These are phyloP conservation scores for Smittia sp. DNA, from an alignment of 2,888 invertebrate genomes.

Conservation along the genomic window DNA sequence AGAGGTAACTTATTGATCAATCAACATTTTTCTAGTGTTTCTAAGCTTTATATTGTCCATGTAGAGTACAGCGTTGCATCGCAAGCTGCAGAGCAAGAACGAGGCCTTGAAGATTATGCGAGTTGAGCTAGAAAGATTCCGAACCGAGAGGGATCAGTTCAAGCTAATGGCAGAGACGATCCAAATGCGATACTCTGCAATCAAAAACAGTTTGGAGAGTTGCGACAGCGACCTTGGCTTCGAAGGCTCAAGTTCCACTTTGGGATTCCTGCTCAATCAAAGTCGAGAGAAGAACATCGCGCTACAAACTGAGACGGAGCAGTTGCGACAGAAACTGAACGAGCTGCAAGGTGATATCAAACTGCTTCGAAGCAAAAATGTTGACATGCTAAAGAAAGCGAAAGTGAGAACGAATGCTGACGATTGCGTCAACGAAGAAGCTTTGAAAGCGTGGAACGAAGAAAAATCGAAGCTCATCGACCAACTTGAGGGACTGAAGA, in stretches of 20 bases:
- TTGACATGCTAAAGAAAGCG: slow-evolving; percentile 48
- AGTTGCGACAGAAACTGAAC: slow-evolving; percentile 66
- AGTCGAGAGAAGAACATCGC: slow-evolving; percentile 61
- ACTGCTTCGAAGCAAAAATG: slow-evolving; percentile 57
- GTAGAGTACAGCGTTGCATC: slow-evolving; percentile 63
- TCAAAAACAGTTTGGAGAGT: slow-evolving; percentile 51
- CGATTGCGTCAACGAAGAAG: slow-evolving; percentile 46
- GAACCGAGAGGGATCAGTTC: slow-evolving; percentile 75
- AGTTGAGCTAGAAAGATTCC: slow-evolving; percentile 73
- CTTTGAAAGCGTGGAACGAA: slow-evolving; percentile 48
- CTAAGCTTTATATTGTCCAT: slow-evolving; percentile 43
- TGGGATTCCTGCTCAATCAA: slow-evolving; percentile 60
- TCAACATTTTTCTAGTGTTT: slow-evolving; percentile 6
- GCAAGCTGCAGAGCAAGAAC: slow-evolving; percentile 76
- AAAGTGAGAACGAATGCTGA: slow-evolving; percentile 6
- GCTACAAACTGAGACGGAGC: slow-evolving; percentile 61
- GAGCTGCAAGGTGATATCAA: slow-evolving; percentile 70
- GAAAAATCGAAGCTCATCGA: slow-evolving; percentile 51
- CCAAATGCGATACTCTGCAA: slow-evolving; percentile 57
- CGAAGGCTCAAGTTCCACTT: slow-evolving; percentile 51
- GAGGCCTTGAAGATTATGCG: slow-evolving; percentile 78
- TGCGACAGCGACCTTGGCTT: slow-evolving; percentile 48
- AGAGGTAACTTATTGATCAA: slow-evolving; percentile 48
- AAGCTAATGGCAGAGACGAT: slow-evolving; percentile 77
- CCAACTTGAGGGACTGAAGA: slow-evolving; percentile 51